A percentile compares a stretch with the other conserved stretches of the same genome.
phyloP scores from a whole-genome alignment of 1,140 invertebrate species.

The Sarcophaga bullata region DNA sequence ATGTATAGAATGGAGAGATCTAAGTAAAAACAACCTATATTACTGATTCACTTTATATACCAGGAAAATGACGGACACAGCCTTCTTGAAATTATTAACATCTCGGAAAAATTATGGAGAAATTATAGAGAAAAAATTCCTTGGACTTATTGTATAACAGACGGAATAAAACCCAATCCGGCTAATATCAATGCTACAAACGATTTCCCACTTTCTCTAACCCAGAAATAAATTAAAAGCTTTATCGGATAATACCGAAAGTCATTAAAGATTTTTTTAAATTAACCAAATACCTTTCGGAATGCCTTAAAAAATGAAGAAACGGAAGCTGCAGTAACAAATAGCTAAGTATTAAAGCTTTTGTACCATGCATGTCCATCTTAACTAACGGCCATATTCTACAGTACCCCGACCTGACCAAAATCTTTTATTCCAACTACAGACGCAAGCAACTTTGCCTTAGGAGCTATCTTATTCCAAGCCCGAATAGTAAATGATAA shows the following conservation, averaged over 20 bases:
- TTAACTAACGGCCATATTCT: slow-evolving; percentile 23
- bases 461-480: slow-evolving; percentile 9
- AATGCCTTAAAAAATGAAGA: slow-evolving; percentile 7
- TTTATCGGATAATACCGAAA: slow-evolving; percentile 10
- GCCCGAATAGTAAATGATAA: not conserved
- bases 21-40: not conserved
- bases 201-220: slow-evolving; percentile 8
- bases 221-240: slow-evolving; percentile 5
- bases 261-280: slow-evolving; percentile 32
- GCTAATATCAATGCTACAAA: slow-evolving; percentile 43
- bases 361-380: not conserved
- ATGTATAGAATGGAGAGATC: not conserved
- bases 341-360: not conserved
- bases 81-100: not conserved
- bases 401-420: slow-evolving; percentile 21
- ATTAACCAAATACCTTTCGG: slow-evolving; percentile 7
- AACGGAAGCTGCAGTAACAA: not conserved
- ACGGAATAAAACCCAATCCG: slow-evolving; percentile 51
- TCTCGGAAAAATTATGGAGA: too few species aligned
- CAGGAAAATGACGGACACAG: not conserved
- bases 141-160: slow-evolving; percentile 43
- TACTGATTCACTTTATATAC: not conserved
- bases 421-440: not conserved
- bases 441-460: slow-evolving; percentile 10
- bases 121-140: too few species aligned